Evolutionary conservation across 2,888 invertebrate species (phyloP), one percentile per base, ranked within the genome.

Genomic region (Pollenia amentaria): DNA sequence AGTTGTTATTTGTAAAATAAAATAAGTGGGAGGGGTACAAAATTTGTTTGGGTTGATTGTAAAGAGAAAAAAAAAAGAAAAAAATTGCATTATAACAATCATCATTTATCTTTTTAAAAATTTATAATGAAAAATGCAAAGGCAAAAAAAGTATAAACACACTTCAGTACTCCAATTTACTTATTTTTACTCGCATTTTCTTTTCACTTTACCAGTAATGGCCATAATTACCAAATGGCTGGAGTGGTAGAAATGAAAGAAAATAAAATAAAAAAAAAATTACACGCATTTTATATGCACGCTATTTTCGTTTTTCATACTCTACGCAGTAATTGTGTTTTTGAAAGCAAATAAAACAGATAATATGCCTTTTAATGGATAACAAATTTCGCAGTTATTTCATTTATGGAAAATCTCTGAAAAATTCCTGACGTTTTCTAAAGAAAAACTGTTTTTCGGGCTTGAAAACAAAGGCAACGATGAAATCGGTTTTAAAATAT

Each of bases 91-190:
- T 72, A 55, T 18, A 69, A 81, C 60, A 55, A 77, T 67, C 70
- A 83, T 60, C 42, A 67, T 80, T 87, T 84, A 82, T 80, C 72
- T 77, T 67, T 77, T 67, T 65, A 18, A 53, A 77, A 83, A 79
- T 73, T 85, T 82, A 76, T 73, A 73, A 67, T 60, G 55, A 72
- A 44, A 64, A 53, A n/a, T 38, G 55, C n/a, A 55, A 81, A 40
- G 38, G 44, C 16, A 38, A 60, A 65, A 44, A 18, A 38, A 4
- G 12, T n/a, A 72, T 11, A 18, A 60, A 40, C 16, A 53, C 42
- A 46, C 44, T 38, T 40, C n/a, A 62, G 12, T 12, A 57, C 18
- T 67, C 16, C 38, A 10, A 8, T 51, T 3, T 65, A 40, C 67
- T 62, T 18, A 64, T 12, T 62, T 42, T 21, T n/a, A 18, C 44